Base-by-base conservation (phyloP, 2,797 vertebrate species). In the Acanthopagrus latus region DNA sequence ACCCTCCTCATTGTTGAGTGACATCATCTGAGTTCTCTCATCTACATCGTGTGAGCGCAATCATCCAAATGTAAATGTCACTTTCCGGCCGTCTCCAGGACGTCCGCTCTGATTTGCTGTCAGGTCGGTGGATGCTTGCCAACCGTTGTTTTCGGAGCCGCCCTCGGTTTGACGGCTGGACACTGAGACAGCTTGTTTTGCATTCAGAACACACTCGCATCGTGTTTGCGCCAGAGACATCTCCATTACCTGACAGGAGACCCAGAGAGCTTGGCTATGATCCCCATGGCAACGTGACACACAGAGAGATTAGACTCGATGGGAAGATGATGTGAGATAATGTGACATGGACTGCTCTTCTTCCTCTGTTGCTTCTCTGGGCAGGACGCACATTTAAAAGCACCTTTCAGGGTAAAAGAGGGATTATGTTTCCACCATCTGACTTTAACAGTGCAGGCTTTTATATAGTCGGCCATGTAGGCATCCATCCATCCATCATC, bases 191-290 rank as follows among this genome's bases (percentile, higher is more conserved):
- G 38, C 60, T 68, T 47, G 76, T 77, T 91, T 81, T 78, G 85
- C 80, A 92, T 90, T 85, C 85, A 78, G 83, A 58, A 81, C 89
- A 83, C 83, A 66, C 83, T 81, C 69, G 21, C 65, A 51, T 73
- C 65, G 27, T 88, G 88, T 89, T 88, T 86, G 78, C 66, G 79
- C 76, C 80, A 55, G 78, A 80, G 82, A 86, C 10, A 8, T 83
- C 90, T 80, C 82, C 86, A 87, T 90, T 90, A 90, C 86, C 89
- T 91, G 86, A 86, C 86, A 88, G 89, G 77, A 54, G 76, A 64
- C 75, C 66, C 64, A 20, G 66, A 72, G 81, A 82, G 77, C 73
- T 66, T 71, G 57, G 65, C 78, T 73, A 23, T 80, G 73, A 86
- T 86, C 65, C 77, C 70, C 67, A 80, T 84, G 83, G 87, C 78